Evolutionary conservation across 1,140 invertebrate species (phyloP).

Genomic region (Elysia chlorotica): DNA sequence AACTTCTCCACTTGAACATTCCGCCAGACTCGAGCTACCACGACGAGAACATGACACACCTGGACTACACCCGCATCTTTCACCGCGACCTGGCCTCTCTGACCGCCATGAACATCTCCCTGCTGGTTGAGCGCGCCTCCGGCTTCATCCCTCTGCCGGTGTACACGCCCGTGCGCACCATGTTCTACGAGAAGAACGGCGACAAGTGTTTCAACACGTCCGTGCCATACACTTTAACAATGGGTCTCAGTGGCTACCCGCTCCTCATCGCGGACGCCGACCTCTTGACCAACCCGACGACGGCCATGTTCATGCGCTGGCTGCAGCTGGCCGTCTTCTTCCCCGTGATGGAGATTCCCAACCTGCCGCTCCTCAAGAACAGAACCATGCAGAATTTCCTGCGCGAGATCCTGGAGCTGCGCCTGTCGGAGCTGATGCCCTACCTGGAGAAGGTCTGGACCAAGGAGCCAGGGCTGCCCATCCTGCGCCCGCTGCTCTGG

Average conservation of each 20-base stretch:
- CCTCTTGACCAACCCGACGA: constrained; percentile 73
- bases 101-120: constrained; percentile 24
- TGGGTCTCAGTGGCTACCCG: constrained; percentile 83
- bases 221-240: constrained; percentile 78
- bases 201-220: constrained; percentile 57
- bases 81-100: constrained; percentile 21
- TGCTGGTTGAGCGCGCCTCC: constrained; percentile 28
- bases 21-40: constrained; percentile 26
- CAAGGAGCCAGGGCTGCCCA: constrained; percentile 35
- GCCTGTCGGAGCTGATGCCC: constrained; percentile 62
- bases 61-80: constrained; percentile 33
- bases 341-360: constrained; percentile 83
- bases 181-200: constrained; percentile 14
- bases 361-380: constrained; percentile 82
- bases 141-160: constrained; percentile 31
- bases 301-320: constrained; percentile 87
- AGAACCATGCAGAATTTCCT: constrained; percentile 71
- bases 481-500: constrained; percentile 90
- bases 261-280: constrained; percentile 86
- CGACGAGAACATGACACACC: constrained; percentile 31
- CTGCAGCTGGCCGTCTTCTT: constrained; percentile 83
- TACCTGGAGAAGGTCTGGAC: constrained; percentile 22
- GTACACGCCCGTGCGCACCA: constrained; percentile 22
- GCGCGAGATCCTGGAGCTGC: constrained; percentile 71
- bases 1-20: constrained; percentile 30